These are phyloP conservation scores for Zapornia atra DNA, from an alignment of 2,113 vertebrate genomes.

Conservation along the genomic window DNA sequence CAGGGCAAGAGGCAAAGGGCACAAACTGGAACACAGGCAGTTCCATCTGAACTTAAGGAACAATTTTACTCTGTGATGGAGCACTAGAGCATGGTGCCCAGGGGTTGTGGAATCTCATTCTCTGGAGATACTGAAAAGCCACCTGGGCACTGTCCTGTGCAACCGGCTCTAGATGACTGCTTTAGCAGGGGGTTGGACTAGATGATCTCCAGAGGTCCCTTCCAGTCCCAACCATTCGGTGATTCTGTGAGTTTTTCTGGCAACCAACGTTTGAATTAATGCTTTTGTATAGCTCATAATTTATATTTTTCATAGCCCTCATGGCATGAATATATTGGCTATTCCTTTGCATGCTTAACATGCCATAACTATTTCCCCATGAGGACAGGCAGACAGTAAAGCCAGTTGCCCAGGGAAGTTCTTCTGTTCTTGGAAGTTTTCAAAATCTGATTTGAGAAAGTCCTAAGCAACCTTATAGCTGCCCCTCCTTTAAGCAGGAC, in stretches of 20 bases:
- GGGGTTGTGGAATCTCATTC: too few species aligned
- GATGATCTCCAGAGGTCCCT: too few species aligned
- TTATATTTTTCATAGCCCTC: background rate
- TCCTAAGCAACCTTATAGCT: background rate
- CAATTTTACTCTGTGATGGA: too few species aligned
- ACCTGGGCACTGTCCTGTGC: too few species aligned
- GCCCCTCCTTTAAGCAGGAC: background rate
- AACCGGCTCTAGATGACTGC: too few species aligned
- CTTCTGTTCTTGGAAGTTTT: background rate
- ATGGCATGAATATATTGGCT: background rate
- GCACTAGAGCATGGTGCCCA: too few species aligned
- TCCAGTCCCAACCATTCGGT: too few species aligned
- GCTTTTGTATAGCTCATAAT: background rate
- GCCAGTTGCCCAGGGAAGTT: background rate
- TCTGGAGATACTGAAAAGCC: too few species aligned
- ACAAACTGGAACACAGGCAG: too few species aligned
- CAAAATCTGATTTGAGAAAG: background rate
- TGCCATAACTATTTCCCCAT: background rate
- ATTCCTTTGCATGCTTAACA: background rate
- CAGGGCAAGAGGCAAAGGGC: too few species aligned
- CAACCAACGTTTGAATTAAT: background rate
- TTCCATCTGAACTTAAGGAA: too few species aligned
- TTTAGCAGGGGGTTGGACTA: too few species aligned
- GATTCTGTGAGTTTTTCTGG: background rate
- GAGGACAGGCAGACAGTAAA: background rate